Evolutionary conservation across 2,888 invertebrate genomes (phyloP).

Genomic region (Dryocosmus kuriphilus): DNA sequence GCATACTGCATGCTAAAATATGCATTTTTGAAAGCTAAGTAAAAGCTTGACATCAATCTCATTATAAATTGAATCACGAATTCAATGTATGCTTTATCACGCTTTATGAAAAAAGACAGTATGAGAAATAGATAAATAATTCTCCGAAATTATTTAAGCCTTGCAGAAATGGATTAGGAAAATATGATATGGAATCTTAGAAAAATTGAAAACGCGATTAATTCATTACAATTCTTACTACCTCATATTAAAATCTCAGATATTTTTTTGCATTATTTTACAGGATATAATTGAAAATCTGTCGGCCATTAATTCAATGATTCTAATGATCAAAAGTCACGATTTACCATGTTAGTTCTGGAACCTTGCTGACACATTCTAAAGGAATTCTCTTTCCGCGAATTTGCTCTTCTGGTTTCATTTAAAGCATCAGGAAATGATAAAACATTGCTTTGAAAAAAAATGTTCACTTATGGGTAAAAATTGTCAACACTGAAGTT

Average conservation of each 20-base stretch:
- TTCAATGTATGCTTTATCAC: not conserved
- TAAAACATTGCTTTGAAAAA: not conserved
- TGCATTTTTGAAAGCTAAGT: not conserved
- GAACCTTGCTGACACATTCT: not conserved
- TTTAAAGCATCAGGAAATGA: not conserved
- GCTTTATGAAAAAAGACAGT: not conserved
- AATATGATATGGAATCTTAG: not conserved
- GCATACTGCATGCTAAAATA: not conserved
- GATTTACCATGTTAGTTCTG: not conserved
- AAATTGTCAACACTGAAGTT: not conserved
- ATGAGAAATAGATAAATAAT: not conserved
- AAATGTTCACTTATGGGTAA: not conserved
- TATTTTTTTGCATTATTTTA: constrained; percentile 25
- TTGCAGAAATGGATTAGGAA: not conserved
- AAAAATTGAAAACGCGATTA: not conserved
- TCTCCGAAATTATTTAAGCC: not conserved
- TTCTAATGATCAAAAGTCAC: constrained; percentile 13
- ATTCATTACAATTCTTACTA: not conserved
- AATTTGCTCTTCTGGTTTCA: not conserved
- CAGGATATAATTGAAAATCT: not conserved
- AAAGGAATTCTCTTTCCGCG: constrained; percentile 1
- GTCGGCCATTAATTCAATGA: constrained; percentile 2
- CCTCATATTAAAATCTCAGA: constrained; percentile 3
- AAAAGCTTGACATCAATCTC: not conserved
- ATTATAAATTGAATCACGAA: not conserved